Evolutionary conservation across 2,888 invertebrate genomes (phyloP), one percentile per base, ranked within the genome.

Genomic region (Diarsia brunnea): DNA sequence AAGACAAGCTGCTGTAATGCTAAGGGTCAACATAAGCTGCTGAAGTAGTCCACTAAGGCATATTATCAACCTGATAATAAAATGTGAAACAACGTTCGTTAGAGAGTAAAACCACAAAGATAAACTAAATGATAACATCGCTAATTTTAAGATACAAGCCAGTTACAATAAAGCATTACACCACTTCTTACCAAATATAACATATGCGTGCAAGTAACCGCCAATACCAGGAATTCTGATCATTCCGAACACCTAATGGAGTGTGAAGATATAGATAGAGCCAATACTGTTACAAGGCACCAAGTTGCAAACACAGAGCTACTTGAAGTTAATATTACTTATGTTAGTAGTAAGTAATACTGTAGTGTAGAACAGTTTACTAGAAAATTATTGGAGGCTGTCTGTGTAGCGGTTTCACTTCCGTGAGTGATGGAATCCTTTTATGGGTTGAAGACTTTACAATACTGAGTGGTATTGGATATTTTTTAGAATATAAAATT

Each of bases 211-310:
- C 81, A 63, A 16, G 43, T 73, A 68, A 78, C 24, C 67, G 47
- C 61, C 67, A 61, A 24, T 79, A 61, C 68, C n/a, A 64, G 1
- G 70, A 79, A 82, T 79, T 71, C 74, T 79, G 75, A 45, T 67
- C 75, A 75, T 82, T 74, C 79, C 70, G 70, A 12, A 47, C 0
- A 47, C 49, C 55, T 79, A 83, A 82, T 82, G 75, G 38, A 68
- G 45, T 51, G 70, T 79, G 51, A 82, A 81, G 81, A 83, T 81
- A 82, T 79, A 79, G 81, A 74, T 71, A 63, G 27, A 79, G 19
- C 27, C 43, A 61, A 65, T 82, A 82, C 83, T 79, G 83, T 82
- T 81, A 65, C 79, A 45, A 74, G 49, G 63, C n/a, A 60, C 19
- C 55, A 60, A 51, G 49, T 69, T 66, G 55, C 66, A 47, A 82